Conservation (phyloP, 1,140 invertebrate genomes). For the Colletes latitarsis region DNA sequence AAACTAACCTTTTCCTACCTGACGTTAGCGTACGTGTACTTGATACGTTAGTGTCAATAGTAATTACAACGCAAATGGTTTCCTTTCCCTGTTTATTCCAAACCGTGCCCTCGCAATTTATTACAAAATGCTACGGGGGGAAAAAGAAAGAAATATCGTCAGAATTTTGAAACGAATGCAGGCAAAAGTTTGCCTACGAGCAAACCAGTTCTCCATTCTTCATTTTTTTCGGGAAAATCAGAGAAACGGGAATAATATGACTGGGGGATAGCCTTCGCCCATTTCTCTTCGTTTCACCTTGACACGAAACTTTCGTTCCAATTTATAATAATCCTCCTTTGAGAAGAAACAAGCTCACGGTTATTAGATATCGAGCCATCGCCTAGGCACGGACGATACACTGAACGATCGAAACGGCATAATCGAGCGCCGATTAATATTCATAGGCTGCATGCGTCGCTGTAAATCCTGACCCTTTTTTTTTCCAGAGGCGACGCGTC, state of each 20-base stretch:
- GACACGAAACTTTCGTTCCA: constrained; percentile 34
- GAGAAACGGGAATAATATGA: constrained; percentile 6
- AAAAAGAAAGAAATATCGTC: too few relatives aligned
- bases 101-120: too few relatives aligned
- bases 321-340: constrained; percentile 33
- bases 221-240: too few relatives aligned
- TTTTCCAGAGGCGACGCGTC: neutral
- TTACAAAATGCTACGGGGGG: too few relatives aligned
- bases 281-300: constrained; percentile 32
- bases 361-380: constrained; percentile 1
- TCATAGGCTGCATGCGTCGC: neutral
- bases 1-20: too few relatives aligned
- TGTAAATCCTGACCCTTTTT: neutral
- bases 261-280: constrained; percentile 10
- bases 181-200: too few relatives aligned
- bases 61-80: too few relatives aligned
- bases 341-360: neutral
- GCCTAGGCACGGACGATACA: neutral
- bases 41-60: too few relatives aligned
- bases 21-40: too few relatives aligned
- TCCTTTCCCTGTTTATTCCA: too few relatives aligned
- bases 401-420: constrained; percentile 11
- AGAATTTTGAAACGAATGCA: too few relatives aligned
- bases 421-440: constrained; percentile 18
- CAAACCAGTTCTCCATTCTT: too few relatives aligned